These are phyloP conservation scores for Hyposmocoma kahamanoa DNA, from an alignment of 1,140 invertebrate species.

Conservation along the genomic window DNA sequence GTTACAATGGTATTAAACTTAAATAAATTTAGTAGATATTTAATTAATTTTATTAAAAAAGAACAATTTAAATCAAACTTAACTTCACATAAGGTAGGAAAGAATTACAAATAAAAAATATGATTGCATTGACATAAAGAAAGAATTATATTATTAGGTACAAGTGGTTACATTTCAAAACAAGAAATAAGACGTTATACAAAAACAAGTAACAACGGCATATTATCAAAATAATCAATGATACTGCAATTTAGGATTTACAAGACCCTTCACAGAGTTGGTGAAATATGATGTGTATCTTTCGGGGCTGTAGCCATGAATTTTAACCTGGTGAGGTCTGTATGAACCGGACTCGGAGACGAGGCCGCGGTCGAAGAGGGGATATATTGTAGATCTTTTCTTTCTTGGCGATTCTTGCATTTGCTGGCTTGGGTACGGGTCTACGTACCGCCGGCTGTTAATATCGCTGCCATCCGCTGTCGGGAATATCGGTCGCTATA, in stretches of 20 bases:
- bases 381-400: conserved; percentile 48
- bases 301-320: conserved; percentile 54
- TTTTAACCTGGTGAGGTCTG: conserved; percentile 38
- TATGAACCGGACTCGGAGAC: conserved; percentile 20
- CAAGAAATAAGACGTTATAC: no score
- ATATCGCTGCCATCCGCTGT: conserved; percentile 69
- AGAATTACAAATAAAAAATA: no score
- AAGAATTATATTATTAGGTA: no score
- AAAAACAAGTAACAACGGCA: no score
- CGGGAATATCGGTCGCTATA: conserved; percentile 61
- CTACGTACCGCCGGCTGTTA: conserved; percentile 55
- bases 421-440: conserved; percentile 56
- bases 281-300: conserved; percentile 60
- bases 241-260: conserved; percentile 30
- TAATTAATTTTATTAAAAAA: no score
- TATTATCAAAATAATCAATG: no score
- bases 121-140: no score
- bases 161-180: no score
- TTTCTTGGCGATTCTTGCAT: conserved; percentile 59
- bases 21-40: no score
- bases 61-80: no score
- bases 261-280: conserved; percentile 24
- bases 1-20: no score
- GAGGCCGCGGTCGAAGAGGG: conserved; percentile 30
- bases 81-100: no score